These are phyloP conservation scores for Diorhabda sublineata DNA, from an alignment of 1,140 invertebrate genomes.

Conservation along the genomic window DNA sequence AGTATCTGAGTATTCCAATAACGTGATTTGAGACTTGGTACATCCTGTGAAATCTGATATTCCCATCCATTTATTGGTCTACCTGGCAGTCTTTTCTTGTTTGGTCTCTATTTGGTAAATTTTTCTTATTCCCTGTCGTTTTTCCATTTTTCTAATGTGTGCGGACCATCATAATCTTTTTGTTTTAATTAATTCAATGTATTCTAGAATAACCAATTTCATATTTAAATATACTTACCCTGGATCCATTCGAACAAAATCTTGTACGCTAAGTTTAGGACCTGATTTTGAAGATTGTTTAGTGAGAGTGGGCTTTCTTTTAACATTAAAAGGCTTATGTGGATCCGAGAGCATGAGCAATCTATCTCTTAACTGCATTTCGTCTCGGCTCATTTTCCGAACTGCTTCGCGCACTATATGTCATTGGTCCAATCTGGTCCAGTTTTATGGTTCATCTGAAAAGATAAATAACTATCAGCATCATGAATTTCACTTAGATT, in stretches of 20 bases:
- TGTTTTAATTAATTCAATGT: neutral
- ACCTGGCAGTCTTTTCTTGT: neutral
- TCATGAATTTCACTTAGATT: too few relatives aligned
- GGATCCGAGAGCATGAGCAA: conserved; percentile 37
- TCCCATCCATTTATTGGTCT: too few relatives aligned
- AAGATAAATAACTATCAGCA: neutral
- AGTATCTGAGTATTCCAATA: too few relatives aligned
- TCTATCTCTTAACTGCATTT: conserved; percentile 40
- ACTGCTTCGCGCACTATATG: neutral
- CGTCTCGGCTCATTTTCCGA: conserved; percentile 38
- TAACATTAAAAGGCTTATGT: conserved; percentile 42
- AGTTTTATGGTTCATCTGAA: neutral
- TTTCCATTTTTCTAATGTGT: neutral
- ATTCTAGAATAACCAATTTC: neutral
- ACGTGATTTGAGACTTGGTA: too few relatives aligned
- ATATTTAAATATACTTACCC: conserved; percentile 21
- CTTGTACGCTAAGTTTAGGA: conserved; percentile 42
- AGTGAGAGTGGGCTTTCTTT: conserved; percentile 36
- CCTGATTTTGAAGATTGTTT: conserved; percentile 32
- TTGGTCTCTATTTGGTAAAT: neutral
- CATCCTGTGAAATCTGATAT: too few relatives aligned
- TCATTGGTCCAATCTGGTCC: neutral
- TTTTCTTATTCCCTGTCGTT: neutral
- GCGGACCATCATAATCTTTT: neutral
- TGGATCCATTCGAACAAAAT: conserved; percentile 45